Evolutionary conservation across 2,888 invertebrate species (phyloP).

Genomic region (Melipona bicolor): DNA sequence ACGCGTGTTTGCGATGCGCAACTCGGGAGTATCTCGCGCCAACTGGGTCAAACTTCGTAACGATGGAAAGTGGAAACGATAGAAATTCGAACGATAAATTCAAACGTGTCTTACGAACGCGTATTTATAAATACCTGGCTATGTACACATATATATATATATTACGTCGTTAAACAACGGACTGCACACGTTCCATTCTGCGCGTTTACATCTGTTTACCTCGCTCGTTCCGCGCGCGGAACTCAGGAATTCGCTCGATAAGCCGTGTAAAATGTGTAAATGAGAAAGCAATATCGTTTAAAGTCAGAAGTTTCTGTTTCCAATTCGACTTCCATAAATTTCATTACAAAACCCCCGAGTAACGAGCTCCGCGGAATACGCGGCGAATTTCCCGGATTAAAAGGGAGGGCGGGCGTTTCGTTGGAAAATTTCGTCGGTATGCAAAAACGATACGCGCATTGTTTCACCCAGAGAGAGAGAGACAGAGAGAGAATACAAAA

Average conservation of each 20-base stretch:
- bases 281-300: conserved; percentile 25
- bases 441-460: background rate
- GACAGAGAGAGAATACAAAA: background rate
- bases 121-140: background rate
- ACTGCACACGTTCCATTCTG: background rate
- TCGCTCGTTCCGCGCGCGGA: background rate
- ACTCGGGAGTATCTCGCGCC: background rate
- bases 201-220: background rate
- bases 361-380: conserved; percentile 6
- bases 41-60: conserved; percentile 4
- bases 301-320: conserved; percentile 28
- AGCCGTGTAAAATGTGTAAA: conserved; percentile 31
- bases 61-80: background rate
- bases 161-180: background rate
- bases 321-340: conserved; percentile 32
- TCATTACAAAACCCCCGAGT: conserved; percentile 11
- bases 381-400: background rate
- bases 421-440: background rate
- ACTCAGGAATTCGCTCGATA: conserved; percentile 10
- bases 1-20: background rate
- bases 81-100: background rate
- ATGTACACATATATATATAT: no score
- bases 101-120: background rate
- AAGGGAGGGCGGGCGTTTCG: background rate
- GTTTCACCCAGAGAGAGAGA: background rate